Evolutionary conservation across 2,113 vertebrate species (phyloP), one percentile per base, ranked within the genome.

Genomic region (Seriola aureovittata): DNA sequence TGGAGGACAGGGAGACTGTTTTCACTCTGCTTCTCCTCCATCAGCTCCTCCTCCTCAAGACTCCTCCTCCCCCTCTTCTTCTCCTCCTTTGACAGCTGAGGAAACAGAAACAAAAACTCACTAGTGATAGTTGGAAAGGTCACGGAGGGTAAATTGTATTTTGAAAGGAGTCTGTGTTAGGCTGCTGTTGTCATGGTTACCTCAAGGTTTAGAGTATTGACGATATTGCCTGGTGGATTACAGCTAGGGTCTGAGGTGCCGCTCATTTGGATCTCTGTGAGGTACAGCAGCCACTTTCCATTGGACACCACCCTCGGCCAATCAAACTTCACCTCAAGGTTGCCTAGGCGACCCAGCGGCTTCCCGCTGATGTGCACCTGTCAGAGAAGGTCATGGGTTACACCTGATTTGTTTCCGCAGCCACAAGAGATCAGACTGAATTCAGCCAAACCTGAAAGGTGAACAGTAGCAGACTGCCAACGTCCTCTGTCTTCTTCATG

Each of bases 221-320:
- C 42, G 11, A 97, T 54, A 0, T 94, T 75, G n/a, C 92, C 92
- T 0, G 94, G 91, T 0, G 97, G 97, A 4, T 17, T 44, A 34
- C 97, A 99, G 38, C 2, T 70, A 44, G 84, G 58, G 23, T 84
- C 89, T 16, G 91, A 92, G 0, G 95, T 95, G 40, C 94, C 90
- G 0, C 7, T 84, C 87, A 82, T 92, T 34, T 6, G 80, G 74
- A 99, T 97, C 86, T 96, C 95, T 0, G 96, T 94, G 9, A 97
- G 95, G 78, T 99, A 99, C 7, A 99, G 93, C 42, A 99, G 94
- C 97, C 97, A 97, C 66, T 99, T 99, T 66, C 96, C 97, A 1
- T 96, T 98, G 87, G 92, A 77, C 23, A 95, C 93, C 88, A 97
- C 96, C 11, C 92, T 94, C 0, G 98, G 98, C 98, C 98, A 99